Evolutionary conservation across 2,888 invertebrate species (phyloP).

Genomic region (Ophion obscuratus): DNA sequence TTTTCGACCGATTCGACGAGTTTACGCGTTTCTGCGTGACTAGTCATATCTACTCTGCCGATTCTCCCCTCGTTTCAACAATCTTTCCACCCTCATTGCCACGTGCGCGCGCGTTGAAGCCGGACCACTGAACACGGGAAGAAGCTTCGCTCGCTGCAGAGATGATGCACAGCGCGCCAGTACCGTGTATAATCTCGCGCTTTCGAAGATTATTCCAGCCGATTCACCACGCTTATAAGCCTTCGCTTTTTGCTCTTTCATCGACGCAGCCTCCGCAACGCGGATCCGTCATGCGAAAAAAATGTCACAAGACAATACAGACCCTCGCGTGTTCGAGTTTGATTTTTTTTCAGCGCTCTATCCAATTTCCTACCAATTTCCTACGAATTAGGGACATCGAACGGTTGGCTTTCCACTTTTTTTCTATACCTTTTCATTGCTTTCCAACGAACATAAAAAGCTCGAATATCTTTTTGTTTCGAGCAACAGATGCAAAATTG

Average conservation of each 20-base stretch:
- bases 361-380: conserved; percentile 8
- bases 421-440: not conserved
- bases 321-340: conserved; percentile 25
- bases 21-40: conserved; percentile 21
- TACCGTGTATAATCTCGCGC: conserved; percentile 50
- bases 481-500: conserved; percentile 8
- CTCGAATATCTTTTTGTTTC: conserved; percentile 8
- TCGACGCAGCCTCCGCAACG: not conserved
- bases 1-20: not conserved
- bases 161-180: conserved; percentile 16
- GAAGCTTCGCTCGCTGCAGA: conserved; percentile 34
- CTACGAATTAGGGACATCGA: conserved; percentile 2
- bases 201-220: conserved; percentile 53
- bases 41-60: not conserved
- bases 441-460: not conserved
- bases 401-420: not conserved
- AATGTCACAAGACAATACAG: conserved; percentile 33
- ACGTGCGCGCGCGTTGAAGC: not conserved
- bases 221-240: conserved; percentile 29
- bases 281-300: conserved; percentile 33
- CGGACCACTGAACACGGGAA: conserved; percentile 24
- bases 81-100: conserved; percentile 12
- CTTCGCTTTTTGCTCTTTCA: conserved; percentile 17
- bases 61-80: not conserved
- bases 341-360: conserved; percentile 24